Conservation (phyloP, 2,888 invertebrate genomes). For the Slavum lentiscoides region DNA sequence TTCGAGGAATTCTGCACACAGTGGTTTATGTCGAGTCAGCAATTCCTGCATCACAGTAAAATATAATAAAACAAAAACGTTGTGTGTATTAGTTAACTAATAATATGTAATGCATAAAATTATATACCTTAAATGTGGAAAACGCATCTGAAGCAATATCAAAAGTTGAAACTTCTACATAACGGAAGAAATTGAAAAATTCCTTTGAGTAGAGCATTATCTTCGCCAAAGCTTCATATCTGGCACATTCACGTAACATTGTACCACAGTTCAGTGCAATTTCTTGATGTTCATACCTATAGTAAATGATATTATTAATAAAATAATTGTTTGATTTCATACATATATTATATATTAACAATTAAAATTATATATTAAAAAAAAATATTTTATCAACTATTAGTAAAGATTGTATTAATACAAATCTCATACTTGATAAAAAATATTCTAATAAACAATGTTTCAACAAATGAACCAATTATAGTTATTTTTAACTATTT, state of each 20-base stretch:
- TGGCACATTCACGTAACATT: conserved; percentile 97
- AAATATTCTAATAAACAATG: too few relatives aligned
- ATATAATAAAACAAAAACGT: not conserved
- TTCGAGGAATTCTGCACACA: conserved; percentile 98
- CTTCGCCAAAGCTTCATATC: conserved; percentile 97
- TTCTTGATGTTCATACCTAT: conserved; percentile 95
- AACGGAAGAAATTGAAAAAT: conserved; percentile 99
- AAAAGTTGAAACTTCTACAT: conserved; percentile 99
- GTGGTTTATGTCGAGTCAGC: conserved; percentile 89
- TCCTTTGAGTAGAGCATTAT: conserved; percentile 97
- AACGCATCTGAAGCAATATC: conserved; percentile 99
- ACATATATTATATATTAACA: too few relatives aligned
- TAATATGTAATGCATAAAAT: not conserved
- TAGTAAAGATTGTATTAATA: too few relatives aligned
- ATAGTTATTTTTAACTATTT: too few relatives aligned
- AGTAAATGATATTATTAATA: not conserved
- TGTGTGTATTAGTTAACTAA: not conserved
- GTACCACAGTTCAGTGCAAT: conserved; percentile 98
- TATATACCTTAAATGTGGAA: conserved; percentile 94
- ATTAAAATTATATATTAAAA: too few relatives aligned
- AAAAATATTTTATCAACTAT: too few relatives aligned
- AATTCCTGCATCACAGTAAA: conserved; percentile 72
- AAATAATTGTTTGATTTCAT: too few relatives aligned
- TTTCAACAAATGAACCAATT: too few relatives aligned
- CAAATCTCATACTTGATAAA: too few relatives aligned